Conservation (phyloP, 2,888 invertebrate genomes). For the Epinotia brunnichana region DNA sequence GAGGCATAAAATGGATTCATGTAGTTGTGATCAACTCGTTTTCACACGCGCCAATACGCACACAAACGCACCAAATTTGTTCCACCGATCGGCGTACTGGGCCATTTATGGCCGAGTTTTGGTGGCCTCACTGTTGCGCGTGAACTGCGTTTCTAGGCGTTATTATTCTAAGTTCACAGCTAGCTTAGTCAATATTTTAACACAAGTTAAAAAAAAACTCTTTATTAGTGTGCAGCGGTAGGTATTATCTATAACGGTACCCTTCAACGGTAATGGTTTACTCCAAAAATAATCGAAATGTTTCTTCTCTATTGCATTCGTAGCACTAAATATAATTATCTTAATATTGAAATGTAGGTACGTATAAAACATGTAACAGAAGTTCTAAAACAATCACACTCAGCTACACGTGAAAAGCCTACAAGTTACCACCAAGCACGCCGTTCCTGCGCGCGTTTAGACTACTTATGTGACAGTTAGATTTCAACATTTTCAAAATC, state of each 20-base stretch:
- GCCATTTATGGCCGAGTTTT: too few relatives aligned
- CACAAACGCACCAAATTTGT: too few relatives aligned
- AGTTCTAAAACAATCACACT: constrained; percentile 22
- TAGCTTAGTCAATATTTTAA: too few relatives aligned
- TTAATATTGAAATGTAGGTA: constrained; percentile 5
- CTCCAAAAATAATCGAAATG: not conserved
- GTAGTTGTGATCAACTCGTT: too few relatives aligned
- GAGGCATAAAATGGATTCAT: too few relatives aligned
- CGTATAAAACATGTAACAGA: constrained; percentile 21
- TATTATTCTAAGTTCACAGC: too few relatives aligned
- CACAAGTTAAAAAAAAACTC: too few relatives aligned
- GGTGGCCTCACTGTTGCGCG: too few relatives aligned
- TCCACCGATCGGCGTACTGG: too few relatives aligned
- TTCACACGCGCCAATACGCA: too few relatives aligned
- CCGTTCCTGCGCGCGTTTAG: not conserved
- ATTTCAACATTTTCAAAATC: not conserved
- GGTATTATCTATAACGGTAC: not conserved
- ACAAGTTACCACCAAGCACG: constrained; percentile 36
- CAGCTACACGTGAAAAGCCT: constrained; percentile 34
- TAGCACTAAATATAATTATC: not conserved
- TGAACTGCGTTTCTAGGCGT: too few relatives aligned
- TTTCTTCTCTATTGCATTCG: not conserved
- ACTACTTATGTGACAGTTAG: not conserved
- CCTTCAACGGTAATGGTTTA: not conserved
- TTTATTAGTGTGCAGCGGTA: not conserved